phyloP scores from a whole-genome alignment of 1,140 invertebrate species.

The Drosophila lini region DNA sequence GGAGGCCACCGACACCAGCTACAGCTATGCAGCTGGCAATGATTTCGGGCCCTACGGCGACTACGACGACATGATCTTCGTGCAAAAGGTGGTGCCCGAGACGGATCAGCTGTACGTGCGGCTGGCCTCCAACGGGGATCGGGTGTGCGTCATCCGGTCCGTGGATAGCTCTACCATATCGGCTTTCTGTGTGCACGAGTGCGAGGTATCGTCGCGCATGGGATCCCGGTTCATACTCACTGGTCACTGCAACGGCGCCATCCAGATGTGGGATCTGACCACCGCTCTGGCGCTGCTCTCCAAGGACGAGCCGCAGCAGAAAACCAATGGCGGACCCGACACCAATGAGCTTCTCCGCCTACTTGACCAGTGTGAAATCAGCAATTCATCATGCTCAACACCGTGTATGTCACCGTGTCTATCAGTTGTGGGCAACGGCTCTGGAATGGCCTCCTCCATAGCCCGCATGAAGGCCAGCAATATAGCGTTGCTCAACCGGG shows the following conservation, averaged over 20 bases:
- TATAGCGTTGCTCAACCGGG: slow-evolving; percentile 90
- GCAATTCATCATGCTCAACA: slow-evolving; percentile 92
- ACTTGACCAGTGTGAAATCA: slow-evolving; percentile 96
- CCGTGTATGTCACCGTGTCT: slow-evolving; percentile 94
- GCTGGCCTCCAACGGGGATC: slow-evolving; percentile 95
- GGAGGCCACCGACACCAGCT: slow-evolving; percentile 89
- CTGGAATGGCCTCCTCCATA: slow-evolving; percentile 84
- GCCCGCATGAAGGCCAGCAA: slow-evolving; percentile 90
- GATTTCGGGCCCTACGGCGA: slow-evolving; percentile 98
- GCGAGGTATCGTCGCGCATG: slow-evolving; percentile 96
- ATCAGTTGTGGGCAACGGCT: slow-evolving; percentile 84
- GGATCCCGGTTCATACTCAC: slow-evolving; percentile 97
- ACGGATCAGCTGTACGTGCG: slow-evolving; percentile 97
- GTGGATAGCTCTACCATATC: slow-evolving; percentile 97
- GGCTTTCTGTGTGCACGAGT: slow-evolving; percentile 98
- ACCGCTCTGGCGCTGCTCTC: slow-evolving; percentile 94
- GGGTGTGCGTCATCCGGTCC: slow-evolving; percentile 97
- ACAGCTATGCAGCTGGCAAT: slow-evolving; percentile 91
- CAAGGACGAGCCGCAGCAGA: slow-evolving; percentile 88
- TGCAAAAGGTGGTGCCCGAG: slow-evolving; percentile 98
- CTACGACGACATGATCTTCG: slow-evolving; percentile 98
- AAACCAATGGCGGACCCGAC: slow-evolving; percentile 92
- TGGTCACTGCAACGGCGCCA: slow-evolving; percentile 96
- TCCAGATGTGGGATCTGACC: slow-evolving; percentile 99
- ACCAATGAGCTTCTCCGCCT: slow-evolving; percentile 95